Base-by-base conservation (phyloP, 2,113 vertebrate species). In the Prinia subflava region DNA sequence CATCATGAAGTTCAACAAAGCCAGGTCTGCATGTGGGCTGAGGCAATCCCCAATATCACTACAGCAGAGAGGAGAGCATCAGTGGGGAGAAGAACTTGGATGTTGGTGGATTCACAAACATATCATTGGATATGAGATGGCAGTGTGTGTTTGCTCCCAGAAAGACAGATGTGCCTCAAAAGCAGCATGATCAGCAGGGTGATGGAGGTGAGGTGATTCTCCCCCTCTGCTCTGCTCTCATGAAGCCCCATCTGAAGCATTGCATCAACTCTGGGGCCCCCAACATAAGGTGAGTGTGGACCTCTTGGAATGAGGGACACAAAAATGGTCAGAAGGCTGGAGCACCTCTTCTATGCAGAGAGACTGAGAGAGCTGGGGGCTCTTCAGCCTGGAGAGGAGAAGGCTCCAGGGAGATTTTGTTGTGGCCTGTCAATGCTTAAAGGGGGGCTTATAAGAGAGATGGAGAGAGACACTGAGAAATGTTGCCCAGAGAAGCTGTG, bases 11-110 rank as follows among this genome's bases (percentile, higher is more conserved):
- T 56, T 63, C 37, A 78, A 41, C 33, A 92, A 77, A 31, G 20
- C 18, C 3, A 6, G 20, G 59, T 69, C 44, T 60, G 20, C 25
- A 74, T 1, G 0, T 39, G 15, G 22, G 2, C 18, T 27, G 17
- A 5, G 15, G 8, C 23, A 84, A 30, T 44, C 7, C 21, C 17
- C 39, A 53, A 0, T 37, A 60, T 13, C 15, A 64, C 4, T 30
- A 46, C 10, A 57, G 37, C 6, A 10, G 25, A 21, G 11, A 44
- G n/a, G n/a, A 27, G 28, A 84, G 20, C 56, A 94, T 14, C 16
- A 24, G 19, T 50, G 46, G 39, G 52, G 46, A 62, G n/a, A 76
- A 67, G 20, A 25, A 19, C 9, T 62, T 31, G 41, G 15, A 8
- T 73, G 9, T 15, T 16, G 0, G 4, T 50, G 33, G 16, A 11